A percentile compares a stretch with the other conserved stretches of the same genome.
Evolutionary conservation across 2,113 vertebrate species (phyloP).

Genomic region (Thamnophis sirtalis): DNA sequence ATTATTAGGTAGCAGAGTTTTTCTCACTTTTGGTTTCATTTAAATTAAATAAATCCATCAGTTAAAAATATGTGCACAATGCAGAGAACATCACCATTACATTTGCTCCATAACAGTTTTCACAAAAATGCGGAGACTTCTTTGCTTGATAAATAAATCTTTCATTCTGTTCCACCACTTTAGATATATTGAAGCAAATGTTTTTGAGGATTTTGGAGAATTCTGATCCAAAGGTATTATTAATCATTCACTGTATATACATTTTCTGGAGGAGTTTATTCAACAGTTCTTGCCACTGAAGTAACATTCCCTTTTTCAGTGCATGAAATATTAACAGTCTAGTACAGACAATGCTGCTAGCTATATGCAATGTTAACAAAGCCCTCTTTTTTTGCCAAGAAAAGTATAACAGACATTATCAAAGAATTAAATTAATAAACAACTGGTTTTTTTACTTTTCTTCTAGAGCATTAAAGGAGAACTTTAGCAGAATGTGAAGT

Average conservation of each 20-base stretch:
- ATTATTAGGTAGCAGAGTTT: constrained; percentile 6
- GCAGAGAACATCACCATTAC: constrained; percentile 30
- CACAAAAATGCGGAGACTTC: not conserved
- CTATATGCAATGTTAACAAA: not conserved
- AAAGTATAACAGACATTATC: not conserved
- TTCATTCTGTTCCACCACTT: not conserved
- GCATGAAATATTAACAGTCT: constrained; percentile 6
- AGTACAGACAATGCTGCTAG: not conserved
- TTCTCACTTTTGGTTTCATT: not conserved
- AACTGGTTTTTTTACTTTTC: not conserved
- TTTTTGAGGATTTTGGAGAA: not conserved
- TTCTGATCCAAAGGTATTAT: constrained; percentile 3
- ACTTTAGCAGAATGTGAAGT: not conserved
- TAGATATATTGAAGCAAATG: constrained; percentile 14
- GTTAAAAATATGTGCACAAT: constrained; percentile 36
- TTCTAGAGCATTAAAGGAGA: not conserved
- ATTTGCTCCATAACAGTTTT: constrained; percentile 22
- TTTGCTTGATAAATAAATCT: constrained; percentile 32
- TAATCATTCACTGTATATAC: not conserved
- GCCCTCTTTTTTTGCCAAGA: not conserved
- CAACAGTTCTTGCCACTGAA: not conserved
- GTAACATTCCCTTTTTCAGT: constrained; percentile 26
- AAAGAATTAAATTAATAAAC: not conserved
- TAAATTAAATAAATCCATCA: constrained; percentile 6
- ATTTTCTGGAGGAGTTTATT: not conserved